phyloP scores from a whole-genome alignment of 2,113 vertebrate genomes.

The Ardeotis arabs region DNA sequence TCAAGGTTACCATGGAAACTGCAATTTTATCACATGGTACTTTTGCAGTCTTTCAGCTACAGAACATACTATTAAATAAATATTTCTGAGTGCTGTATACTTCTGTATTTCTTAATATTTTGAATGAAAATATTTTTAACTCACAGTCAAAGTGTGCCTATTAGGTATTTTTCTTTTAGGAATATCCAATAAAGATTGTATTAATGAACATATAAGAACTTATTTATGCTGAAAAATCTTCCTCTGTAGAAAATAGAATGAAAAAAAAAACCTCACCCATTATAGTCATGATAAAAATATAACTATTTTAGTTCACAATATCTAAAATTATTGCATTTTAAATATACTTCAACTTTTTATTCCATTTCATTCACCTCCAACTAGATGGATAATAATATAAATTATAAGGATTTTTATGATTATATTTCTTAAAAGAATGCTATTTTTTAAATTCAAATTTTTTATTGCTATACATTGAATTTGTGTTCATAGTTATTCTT shows the following conservation, averaged over 20 bases:
- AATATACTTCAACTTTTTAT: background rate
- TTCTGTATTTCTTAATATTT: slow-evolving; percentile 4
- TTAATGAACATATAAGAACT: background rate
- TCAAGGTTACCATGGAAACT: slow-evolving; percentile 65
- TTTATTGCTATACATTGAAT: background rate
- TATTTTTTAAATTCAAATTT: background rate
- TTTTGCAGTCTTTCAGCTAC: background rate
- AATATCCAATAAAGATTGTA: background rate
- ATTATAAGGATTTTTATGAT: background rate
- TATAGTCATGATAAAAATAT: background rate
- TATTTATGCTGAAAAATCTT: background rate
- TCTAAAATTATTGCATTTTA: background rate
- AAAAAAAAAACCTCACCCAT: background rate
- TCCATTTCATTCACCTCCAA: background rate
- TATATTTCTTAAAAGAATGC: background rate
- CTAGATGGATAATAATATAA: background rate
- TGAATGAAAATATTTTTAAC: slow-evolving; percentile 32
- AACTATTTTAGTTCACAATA: background rate
- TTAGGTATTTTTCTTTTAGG: background rate
- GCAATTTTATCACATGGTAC: slow-evolving; percentile 19
- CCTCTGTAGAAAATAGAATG: background rate
- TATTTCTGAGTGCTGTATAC: background rate
- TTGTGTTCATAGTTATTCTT: background rate
- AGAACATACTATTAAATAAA: slow-evolving; percentile 19
- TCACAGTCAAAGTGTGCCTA: background rate